Base-by-base conservation (phyloP, 2,797 vertebrate species). In the Micrastur ruficollis region DNA sequence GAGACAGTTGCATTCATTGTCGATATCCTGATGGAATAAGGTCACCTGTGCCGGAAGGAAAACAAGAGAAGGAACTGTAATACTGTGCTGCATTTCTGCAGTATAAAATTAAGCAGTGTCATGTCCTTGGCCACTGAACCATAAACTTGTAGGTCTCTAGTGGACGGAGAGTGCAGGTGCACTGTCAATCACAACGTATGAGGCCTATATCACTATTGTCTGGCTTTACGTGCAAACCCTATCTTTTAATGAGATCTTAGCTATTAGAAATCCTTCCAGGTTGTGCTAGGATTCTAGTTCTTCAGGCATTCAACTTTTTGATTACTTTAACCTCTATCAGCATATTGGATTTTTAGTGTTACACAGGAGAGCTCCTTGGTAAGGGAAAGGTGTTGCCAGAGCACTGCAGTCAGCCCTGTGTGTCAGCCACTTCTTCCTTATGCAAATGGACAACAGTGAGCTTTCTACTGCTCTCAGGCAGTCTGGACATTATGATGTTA, bases 161-260 rank as follows among this genome's bases (percentile, higher is more conserved):
- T 84, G 91, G 70, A 63, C 53, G 32, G 68, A 89, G 47, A 71
- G 49, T 67, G 75, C 65, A 89, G 84, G 53, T 88, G 81, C 42
- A 12, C 62, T 89, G 89, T 95, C 91, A 94, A 40, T 96, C 96
- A 93, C 25, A 58, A 29, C 52, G 59, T 80, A 4, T 1, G 0
- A 47, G 63, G 19, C 14, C 72, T 95, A 53, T 88, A 84, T 96
- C 66, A 31, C 53, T 89, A 94, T 96, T 97, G 93, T 98, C 86
- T 95, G 91, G 13, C n/a, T 95, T 97, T 93, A 76, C 91, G 91
- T 85, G 81, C n/a, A 97, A 93, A 96, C 92, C 55, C 68, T 98
- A 99, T 99, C 98, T 98, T 99, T 99, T 99, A 99, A 99, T 99
- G 98, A 98, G 98, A 99, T 98, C 98, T 98, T 65, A 96, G 98